Evolutionary conservation across 2,797 vertebrate genomes (phyloP), one percentile per base, ranked within the genome.

Genomic region (Geotrypetes seraphini): DNA sequence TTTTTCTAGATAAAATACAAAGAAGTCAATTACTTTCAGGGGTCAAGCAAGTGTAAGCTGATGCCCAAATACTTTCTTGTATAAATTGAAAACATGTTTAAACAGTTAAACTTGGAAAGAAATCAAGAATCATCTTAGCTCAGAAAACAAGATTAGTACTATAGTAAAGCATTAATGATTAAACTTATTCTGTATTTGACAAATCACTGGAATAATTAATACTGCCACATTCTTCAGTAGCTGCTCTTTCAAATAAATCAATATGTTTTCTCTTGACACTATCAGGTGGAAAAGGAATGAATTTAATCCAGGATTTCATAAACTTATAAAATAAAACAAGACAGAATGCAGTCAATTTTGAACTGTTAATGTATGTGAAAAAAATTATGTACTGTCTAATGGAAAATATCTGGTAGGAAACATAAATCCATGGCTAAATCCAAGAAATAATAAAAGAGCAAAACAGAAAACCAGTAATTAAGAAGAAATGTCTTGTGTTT

Each of bases 131-230:
- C 23, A 6, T 29, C 24, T 42, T 41, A 50, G 23, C 40, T 61
- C 24, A 54, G 39, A 51, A 46, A 51, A 36, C 33, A 66, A 36
- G 33, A 56, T 3, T 22, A 29, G 5, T 16, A 53, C 43, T 19
- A 64, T 19, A 64, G 59, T 13, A 33, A 30, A 19, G 12, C 10
- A 47, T 25, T 50, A 55, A 57, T 39, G 50, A 59, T 25, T 30
- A 31, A 56, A 50, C 16, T 31, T 8, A 2, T 36, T 45, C 49
- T 51, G 16, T 11, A 50, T 14, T 8, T 58, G 47, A 66, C 19
- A 57, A n/a, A 12, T 13, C 4, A 46, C 38, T 43, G 24, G 41
- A 62, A 64, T 66, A 69, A 74, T 25, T 57, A 39, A 31, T 22
- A 36, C 41, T 33, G 12, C 45, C 57, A 66, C 36, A 63, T 39